Evolutionary conservation across 2,888 invertebrate genomes (phyloP).

Genomic region (Petrophora chlorosata): DNA sequence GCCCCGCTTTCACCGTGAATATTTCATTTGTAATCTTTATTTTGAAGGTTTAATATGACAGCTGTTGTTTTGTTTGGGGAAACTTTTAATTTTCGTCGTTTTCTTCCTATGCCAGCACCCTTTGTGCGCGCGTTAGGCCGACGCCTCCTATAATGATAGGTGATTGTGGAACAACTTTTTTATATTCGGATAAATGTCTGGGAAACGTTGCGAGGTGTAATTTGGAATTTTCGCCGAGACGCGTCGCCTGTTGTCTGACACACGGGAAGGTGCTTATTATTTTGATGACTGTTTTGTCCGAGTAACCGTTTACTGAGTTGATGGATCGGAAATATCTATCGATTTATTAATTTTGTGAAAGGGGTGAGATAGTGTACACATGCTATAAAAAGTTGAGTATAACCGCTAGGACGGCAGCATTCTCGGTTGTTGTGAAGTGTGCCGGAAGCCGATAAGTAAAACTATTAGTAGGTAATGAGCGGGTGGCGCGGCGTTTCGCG

Average conservation of each 20-base stretch:
- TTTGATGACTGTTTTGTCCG: conserved; percentile 64
- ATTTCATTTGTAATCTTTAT: conserved; percentile 83
- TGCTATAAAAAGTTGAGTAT: not conserved
- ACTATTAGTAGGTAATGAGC: conserved; percentile 79
- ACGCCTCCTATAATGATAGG: conserved; percentile 79
- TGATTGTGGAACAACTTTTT: conserved; percentile 70
- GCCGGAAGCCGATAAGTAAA: conserved; percentile 76
- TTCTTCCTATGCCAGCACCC: conserved; percentile 68
- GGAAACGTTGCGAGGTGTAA: conserved; percentile 69
- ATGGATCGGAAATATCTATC: conserved; percentile 10
- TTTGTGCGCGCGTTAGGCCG: conserved; percentile 68
- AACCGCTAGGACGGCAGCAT: not conserved
- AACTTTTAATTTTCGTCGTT: conserved; percentile 81
- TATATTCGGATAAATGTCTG: conserved; percentile 64
- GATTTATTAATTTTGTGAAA: conserved; percentile 38
- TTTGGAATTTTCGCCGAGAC: conserved; percentile 69
- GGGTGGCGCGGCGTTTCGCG: conserved; percentile 70
- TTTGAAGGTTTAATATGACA: conserved; percentile 83
- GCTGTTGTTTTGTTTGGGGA: conserved; percentile 81
- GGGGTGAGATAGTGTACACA: conserved; percentile 33
- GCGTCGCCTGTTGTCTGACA: conserved; percentile 57
- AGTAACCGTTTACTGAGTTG: conserved; percentile 12
- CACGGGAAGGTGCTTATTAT: conserved; percentile 66
- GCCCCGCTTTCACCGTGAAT: conserved; percentile 83
- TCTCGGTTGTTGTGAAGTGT: conserved; percentile 51